Evolutionary conservation across 2,113 vertebrate genomes (phyloP).

Genomic region (Platycercus adscitus): DNA sequence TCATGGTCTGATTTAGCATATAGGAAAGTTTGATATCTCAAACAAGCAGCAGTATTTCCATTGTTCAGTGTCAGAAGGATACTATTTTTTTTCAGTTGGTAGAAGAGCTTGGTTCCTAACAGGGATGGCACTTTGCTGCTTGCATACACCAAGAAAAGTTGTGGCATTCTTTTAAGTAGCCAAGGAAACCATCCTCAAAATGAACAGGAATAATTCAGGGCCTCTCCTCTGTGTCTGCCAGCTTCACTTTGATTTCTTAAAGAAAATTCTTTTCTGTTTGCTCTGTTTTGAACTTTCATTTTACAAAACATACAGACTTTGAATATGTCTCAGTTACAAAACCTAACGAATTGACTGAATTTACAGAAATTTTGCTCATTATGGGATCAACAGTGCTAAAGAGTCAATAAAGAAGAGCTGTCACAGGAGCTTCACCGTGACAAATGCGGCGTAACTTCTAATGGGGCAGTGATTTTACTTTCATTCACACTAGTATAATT

Average conservation of each 20-base stretch:
- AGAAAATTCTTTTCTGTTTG: background rate
- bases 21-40: background rate
- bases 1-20: background rate
- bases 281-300: background rate
- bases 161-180: background rate
- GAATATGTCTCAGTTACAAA: background rate
- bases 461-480: background rate
- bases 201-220: background rate
- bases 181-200: conserved; percentile 23
- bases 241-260: background rate
- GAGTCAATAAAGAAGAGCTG: background rate
- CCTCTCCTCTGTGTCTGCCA: background rate
- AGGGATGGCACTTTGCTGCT: background rate
- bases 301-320: background rate
- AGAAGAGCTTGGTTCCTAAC: background rate
- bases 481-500: background rate
- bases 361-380: background rate
- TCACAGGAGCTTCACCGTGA: background rate
- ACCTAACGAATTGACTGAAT: background rate
- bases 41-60: background rate
- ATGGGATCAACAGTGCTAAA: background rate
- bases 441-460: background rate
- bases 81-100: background rate
- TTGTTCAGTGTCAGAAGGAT: background rate
- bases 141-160: background rate